These are phyloP conservation scores for Labeo rohita DNA, from an alignment of 2,113 vertebrate species.

Conservation along the genomic window DNA sequence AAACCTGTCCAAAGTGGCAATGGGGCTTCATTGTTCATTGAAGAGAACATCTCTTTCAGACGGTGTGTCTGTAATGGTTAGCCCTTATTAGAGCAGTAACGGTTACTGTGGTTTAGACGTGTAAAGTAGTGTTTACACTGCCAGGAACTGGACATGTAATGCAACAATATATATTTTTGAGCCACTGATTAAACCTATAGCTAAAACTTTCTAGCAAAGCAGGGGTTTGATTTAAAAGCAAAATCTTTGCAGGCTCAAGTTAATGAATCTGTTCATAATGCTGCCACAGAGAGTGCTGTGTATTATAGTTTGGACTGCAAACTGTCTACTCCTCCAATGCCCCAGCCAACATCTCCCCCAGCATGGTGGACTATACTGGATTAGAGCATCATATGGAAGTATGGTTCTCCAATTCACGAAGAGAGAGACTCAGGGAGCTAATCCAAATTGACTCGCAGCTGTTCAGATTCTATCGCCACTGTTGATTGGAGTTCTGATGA, in stretches of 20 bases:
- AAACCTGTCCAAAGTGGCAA: slow-evolving; percentile 56
- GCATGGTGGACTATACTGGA: slow-evolving; percentile 13
- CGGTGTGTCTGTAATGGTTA: background rate
- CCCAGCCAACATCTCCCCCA: background rate
- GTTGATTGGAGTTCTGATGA: slow-evolving; percentile 56
- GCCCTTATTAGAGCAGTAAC: slow-evolving; percentile 45
- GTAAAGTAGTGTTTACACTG: background rate
- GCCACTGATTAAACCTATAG: background rate
- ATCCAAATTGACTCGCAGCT: slow-evolving; percentile 59
- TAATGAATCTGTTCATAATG: background rate
- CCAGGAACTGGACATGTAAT: background rate
- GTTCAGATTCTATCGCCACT: slow-evolving; percentile 55
- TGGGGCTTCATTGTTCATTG: slow-evolving; percentile 50
- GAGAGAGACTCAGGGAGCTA: slow-evolving; percentile 50
- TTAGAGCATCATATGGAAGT: slow-evolving; percentile 40
- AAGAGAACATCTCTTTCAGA: slow-evolving; percentile 58
- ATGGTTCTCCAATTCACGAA: slow-evolving; percentile 31
- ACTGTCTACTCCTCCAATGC: background rate
- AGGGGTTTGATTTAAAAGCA: background rate
- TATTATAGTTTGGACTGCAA: background rate
- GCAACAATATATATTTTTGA: too few species aligned
- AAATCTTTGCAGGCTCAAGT: background rate
- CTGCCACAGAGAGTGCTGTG: background rate
- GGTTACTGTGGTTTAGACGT: slow-evolving; percentile 1
- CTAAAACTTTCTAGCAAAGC: too few species aligned